Conservation (phyloP, 2,888 invertebrate species). For the Ferrisia virgata region DNA sequence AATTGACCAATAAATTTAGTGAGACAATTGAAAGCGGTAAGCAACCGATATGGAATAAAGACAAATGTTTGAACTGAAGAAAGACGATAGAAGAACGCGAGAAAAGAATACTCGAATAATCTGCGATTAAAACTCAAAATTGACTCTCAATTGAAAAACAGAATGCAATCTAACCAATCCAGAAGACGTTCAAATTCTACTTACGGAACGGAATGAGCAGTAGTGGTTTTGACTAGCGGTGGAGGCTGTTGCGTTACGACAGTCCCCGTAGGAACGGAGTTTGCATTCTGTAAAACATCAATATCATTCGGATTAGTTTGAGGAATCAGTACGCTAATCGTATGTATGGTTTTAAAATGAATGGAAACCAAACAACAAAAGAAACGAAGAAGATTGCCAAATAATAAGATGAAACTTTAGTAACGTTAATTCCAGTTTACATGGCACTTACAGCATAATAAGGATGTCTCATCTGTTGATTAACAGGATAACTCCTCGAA, state of each 20-base stretch:
- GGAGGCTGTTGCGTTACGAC: conserved; percentile 51
- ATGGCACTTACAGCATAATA: background rate
- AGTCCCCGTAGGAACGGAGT: background rate
- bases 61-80: too few species aligned
- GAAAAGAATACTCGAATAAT: too few species aligned
- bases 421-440: background rate
- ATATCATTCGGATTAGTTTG: too few species aligned
- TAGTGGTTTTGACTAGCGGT: conserved; percentile 58
- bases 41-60: too few species aligned
- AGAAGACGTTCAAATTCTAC: conserved; percentile 48
- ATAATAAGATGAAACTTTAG: background rate
- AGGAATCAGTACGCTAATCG: background rate
- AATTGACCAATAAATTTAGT: too few species aligned
- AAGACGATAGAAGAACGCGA: too few species aligned
- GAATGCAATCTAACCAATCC: too few species aligned
- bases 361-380: background rate
- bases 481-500: background rate
- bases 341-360: too few species aligned
- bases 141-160: too few species aligned
- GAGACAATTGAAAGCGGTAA: too few species aligned
- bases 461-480: background rate
- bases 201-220: conserved; percentile 56
- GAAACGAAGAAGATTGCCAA: background rate
- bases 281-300: background rate
- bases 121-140: too few species aligned